Base-by-base conservation (phyloP, 2,113 vertebrate species). In the Lutjanus erythropterus region DNA sequence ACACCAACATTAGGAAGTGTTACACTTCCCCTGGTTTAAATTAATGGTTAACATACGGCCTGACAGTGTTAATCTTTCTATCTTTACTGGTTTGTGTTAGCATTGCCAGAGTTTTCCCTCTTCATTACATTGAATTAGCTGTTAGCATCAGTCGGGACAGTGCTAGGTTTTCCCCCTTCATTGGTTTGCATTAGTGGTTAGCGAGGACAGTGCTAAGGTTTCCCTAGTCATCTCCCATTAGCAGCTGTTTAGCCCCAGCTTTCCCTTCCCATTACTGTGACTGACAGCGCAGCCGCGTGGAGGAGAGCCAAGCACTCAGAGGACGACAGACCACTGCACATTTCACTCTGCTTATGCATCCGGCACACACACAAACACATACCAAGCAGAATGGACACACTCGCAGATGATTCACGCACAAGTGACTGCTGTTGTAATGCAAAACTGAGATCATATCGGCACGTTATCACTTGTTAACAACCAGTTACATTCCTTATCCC, bases 251-350 rank as follows among this genome's bases (percentile, higher is more conserved):
- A 91, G 82, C 61, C 60, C 18, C 66, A 59, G 87, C 88, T 81
- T 86, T 93, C 91, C 53, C 78, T 67, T 92, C 86, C 70, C 42
- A 87, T 94, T 91, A 91, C 65, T 47, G 55, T 90, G 90, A 94
- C 33, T 90, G 91, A 91, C 90, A 88, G 78, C 11, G 53, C 64
- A 77, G 69, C 50, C 49, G 72, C 62, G 53, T 71, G 59, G 84
- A 89, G 64, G 50, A 68, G 78, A 87, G 79, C 62, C 70, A 41
- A 62, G 80, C 27, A 47, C 71, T 76, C 62, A 31, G 60, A 78
- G 80, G 76, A 73, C 29, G 29, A 77, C 78, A 78, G 61, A 35
- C 56, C 71, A 50, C 37, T 37, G 59, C 83, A 66, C 72, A 65
- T 83, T 83, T 83, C 52, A 71, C 52, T 78, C 47, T 64, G 72